A percentile compares a stretch with the other conserved stretches of the same genome.
Conservation (phyloP, 2,797 vertebrate genomes). For the Xyrichtys novacula region DNA sequence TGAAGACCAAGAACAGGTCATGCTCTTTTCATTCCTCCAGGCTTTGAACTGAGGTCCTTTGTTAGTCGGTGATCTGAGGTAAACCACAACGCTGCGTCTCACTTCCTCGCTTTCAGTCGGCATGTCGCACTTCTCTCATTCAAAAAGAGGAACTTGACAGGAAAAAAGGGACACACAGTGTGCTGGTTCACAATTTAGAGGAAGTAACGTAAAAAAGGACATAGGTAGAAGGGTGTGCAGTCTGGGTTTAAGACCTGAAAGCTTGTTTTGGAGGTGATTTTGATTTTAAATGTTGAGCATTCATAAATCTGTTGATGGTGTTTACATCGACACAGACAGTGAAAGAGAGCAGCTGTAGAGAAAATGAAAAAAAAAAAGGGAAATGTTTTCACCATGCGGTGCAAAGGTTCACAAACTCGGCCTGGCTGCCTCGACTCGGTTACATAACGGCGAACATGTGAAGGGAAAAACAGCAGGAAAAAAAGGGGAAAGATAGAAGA, state of each 20-base stretch:
- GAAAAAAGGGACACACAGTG: constrained; percentile 24
- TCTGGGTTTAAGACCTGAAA: not conserved
- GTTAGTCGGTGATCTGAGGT: constrained; percentile 49
- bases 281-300: not conserved
- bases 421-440: constrained; percentile 46
- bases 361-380: constrained; percentile 54
- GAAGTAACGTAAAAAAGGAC: constrained; percentile 60
- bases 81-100: constrained; percentile 50
- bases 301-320: constrained; percentile 41
- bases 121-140: constrained; percentile 32
- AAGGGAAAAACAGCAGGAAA: constrained; percentile 24
- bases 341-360: constrained; percentile 69
- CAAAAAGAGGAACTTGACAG: constrained; percentile 61
- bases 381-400: constrained; percentile 53
- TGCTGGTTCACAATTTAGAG: constrained; percentile 34
- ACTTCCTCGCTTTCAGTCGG: constrained; percentile 60
- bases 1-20: constrained; percentile 37
- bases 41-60: constrained; percentile 59
- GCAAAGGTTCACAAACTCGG: constrained; percentile 60
- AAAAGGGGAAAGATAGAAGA: constrained; percentile 7
- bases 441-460: constrained; percentile 65
- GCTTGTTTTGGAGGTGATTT: constrained; percentile 4
- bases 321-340: constrained; percentile 21
- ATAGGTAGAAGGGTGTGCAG: constrained; percentile 5
- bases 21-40: constrained; percentile 36